Evolutionary conservation across 1,140 invertebrate genomes (phyloP).

Genomic region (Laupala kohalensis): DNA sequence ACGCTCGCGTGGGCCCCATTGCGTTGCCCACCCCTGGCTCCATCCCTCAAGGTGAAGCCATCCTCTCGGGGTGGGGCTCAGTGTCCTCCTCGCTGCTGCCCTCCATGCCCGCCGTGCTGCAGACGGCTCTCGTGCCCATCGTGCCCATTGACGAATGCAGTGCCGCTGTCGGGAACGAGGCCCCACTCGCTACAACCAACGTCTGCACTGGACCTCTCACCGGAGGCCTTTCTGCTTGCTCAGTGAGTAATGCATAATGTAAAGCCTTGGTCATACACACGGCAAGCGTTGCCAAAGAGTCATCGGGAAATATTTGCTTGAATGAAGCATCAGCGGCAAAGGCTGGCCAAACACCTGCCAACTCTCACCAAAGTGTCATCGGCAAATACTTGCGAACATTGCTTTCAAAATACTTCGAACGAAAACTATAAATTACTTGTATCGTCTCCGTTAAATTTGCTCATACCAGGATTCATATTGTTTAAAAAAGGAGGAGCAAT

Average conservation of each 20-base stretch:
- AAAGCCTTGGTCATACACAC: no score
- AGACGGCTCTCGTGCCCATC: conserved; percentile 23
- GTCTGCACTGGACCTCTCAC: conserved; percentile 46
- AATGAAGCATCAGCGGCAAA: no score
- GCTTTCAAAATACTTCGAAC: no score
- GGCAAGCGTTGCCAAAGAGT: no score
- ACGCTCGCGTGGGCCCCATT: conserved; percentile 34
- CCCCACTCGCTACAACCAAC: conserved; percentile 29
- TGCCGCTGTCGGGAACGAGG: conserved; percentile 16
- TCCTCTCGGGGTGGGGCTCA: conserved; percentile 36
- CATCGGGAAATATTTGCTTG: no score
- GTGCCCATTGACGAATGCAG: conserved; percentile 22
- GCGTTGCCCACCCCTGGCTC: conserved; percentile 29
- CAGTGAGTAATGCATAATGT: conserved; percentile 24
- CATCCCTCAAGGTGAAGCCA: conserved; percentile 25
- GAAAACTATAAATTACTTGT: no score
- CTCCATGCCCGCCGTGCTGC: conserved; percentile 19
- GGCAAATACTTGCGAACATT: no score
- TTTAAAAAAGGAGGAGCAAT: no score
- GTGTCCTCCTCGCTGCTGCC: conserved; percentile 18
- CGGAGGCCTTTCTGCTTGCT: conserved; percentile 43
- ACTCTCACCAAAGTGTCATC: no score
- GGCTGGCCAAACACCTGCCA: no score
- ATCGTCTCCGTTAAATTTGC: no score
- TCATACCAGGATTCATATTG: no score